Conservation (phyloP, 2,113 vertebrate species). For the Apteryx mantelli region DNA sequence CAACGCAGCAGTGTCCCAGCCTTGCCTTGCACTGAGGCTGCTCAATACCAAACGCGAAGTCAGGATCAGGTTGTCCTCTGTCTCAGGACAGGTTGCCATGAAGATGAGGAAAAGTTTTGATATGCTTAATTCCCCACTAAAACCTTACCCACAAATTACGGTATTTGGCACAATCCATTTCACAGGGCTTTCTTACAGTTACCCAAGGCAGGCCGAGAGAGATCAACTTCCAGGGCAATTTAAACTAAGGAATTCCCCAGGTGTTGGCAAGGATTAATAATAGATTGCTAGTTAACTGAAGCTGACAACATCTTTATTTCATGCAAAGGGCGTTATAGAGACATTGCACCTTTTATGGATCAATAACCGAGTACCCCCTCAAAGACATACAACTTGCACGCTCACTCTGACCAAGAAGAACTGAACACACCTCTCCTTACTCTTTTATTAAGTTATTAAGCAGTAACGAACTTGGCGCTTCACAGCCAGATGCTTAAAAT, state of each 20-base stretch:
- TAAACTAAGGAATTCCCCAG: not conserved
- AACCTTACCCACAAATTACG: not conserved
- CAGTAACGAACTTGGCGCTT: not conserved
- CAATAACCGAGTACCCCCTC: accelerated
- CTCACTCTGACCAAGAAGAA: accelerated
- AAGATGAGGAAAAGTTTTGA: not conserved
- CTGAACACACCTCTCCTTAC: not conserved
- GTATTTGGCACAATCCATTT: not conserved
- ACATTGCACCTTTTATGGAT: not conserved
- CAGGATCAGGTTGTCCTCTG: not conserved
- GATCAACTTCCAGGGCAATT: not conserved
- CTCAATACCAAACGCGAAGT: not conserved
- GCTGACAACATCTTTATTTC: conserved; percentile 13
- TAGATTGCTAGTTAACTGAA: conserved; percentile 29
- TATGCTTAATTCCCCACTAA: not conserved
- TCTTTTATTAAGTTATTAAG: not conserved
- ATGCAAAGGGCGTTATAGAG: not conserved
- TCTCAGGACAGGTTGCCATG: not conserved
- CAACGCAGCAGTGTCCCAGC: no score
- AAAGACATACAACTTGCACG: not conserved
- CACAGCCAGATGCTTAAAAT: not conserved
- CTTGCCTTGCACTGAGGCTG: no score
- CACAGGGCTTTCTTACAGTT: not conserved
- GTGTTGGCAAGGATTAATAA: not conserved
- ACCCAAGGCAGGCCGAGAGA: not conserved